Percentiles rank a stretch among this genome's conserved stretches.
Evolutionary conservation across 2,888 invertebrate genomes (phyloP).

Genomic region (Macroteleia sp.): DNA sequence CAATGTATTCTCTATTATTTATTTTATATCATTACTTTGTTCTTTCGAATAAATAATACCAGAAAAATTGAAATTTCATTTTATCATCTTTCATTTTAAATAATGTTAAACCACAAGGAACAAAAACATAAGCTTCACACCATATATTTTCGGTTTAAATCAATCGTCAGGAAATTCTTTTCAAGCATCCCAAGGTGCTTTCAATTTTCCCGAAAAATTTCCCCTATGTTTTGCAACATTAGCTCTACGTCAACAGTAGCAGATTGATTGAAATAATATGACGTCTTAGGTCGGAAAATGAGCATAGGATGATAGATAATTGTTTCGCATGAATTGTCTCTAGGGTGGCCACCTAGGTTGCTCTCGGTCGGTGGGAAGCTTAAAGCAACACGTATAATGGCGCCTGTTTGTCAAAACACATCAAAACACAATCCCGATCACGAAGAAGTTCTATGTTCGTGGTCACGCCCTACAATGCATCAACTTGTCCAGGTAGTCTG

Average conservation of each 20-base stretch:
- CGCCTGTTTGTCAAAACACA: conserved; percentile 84
- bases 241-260: conserved; percentile 48
- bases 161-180: conserved; percentile 7
- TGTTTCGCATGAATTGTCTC: conserved; percentile 70
- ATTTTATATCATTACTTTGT: too few species aligned
- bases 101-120: conserved; percentile 29
- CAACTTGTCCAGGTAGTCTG: conserved; percentile 67
- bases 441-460: conserved; percentile 72
- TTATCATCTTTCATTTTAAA: neutral
- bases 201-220: conserved; percentile 15
- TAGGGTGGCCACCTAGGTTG: conserved; percentile 79
- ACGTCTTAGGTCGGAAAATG: conserved; percentile 50
- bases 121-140: conserved; percentile 12
- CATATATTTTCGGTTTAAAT: conserved; percentile 2
- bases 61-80: neutral
- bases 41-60: too few species aligned
- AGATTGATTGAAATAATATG: conserved; percentile 57
- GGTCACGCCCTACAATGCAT: conserved; percentile 82
- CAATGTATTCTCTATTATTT: too few species aligned
- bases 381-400: conserved; percentile 78
- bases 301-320: conserved; percentile 65
- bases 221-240: conserved; percentile 7
- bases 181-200: neutral
- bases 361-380: conserved; percentile 69
- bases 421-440: conserved; percentile 81